Base-by-base conservation (phyloP, 2,797 vertebrate species). In the Cetoscarus ocellatus region DNA sequence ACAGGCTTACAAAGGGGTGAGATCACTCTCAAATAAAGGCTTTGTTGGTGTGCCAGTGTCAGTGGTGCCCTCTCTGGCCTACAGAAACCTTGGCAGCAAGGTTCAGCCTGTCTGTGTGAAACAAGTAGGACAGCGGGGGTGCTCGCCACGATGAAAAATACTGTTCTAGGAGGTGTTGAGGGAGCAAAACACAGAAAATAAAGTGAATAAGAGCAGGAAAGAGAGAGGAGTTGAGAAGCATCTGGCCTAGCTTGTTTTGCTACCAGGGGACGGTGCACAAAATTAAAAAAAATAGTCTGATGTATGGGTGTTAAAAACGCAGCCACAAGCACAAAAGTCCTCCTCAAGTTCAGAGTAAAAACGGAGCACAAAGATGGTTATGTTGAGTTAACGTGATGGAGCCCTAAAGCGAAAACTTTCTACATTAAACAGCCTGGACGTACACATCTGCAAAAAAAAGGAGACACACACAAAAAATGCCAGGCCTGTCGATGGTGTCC, bases 1-100 rank as follows among this genome's bases (percentile, higher is more conserved):
- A 90, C 89, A 89, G 82, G 89, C 84, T 88, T 88, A 93, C 91
- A 91, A 93, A 90, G 83, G 87, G 90, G 88, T 88, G 88, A 93
- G 90, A 91, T 91, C 88, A 90, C 76, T 86, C 82, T 65, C 73
- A 88, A 85, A 86, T 86, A 84, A 89, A 92, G 77, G 80, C 89
- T 90, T 91, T 86, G 92, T 92, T 90, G 85, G 84, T 75, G 90
- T 90, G 91, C 91, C 89, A 87, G 88, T 92, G 87, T 80, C 90
- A 89, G 90, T 73, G 85, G 87, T 93, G 87, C 89, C 92, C 92
- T 92, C 87, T 83, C 79, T 92, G 90, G 90, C 91, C 84, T 73
- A 82, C 56, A 72, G 60, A 84, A 84, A 79, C 79, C 87, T 87
- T 91, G 88, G 88, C 90, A 91, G 82, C 84, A 73, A 62, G 80